Base-by-base conservation (phyloP, 2,797 vertebrate species). In the Cyprinella venusta region DNA sequence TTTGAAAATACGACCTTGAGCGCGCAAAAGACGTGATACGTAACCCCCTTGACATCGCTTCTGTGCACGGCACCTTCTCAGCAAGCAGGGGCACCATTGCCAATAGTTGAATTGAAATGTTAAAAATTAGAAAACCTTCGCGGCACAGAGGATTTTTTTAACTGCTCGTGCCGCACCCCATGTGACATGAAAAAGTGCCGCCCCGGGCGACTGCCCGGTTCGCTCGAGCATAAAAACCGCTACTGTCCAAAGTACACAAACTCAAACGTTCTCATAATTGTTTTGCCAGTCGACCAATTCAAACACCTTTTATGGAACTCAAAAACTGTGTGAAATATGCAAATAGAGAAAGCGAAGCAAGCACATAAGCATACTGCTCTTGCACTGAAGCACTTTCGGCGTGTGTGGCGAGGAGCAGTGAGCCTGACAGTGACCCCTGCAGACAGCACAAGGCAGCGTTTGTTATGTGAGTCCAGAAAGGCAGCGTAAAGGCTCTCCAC, bases 401-500 rank as follows among this genome's bases (percentile, higher is more conserved):
- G 69, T 38, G 42, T 81, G 69, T 38, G 56, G 69, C 7, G 19
- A 50, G 38, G 52, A 68, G 38, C 52, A 75, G 79, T 6, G 83
- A 74, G 30, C 26, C 30, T 59, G 90, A 86, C 81, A 87, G 83
- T 81, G 87, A 88, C 90, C 81, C 90, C 91, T 90, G 90, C 89
- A 89, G 87, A 81, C 91, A 80, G 75, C 87, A 93, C 90, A 92
- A 92, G 92, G 90, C 88, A 86, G 83, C 52, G 40, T 90, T 91
- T 89, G 90, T 90, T 89, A 88, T 84, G 90, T 85, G 68, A 88
- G 88, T 78, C 61, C 80, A 89, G 89, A 80, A 72, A 87, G 89
- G 90, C 89, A 92, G 88, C 71, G 87, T 90, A 92, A 91, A 92
- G 91, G 88, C 88, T 90, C 88, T 88, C 84, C 72, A 86, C 89